A percentile compares a stretch with the other conserved stretches of the same genome.
phyloP scores from a whole-genome alignment of 1,140 invertebrate genomes.

The Hyphantria cunea region DNA sequence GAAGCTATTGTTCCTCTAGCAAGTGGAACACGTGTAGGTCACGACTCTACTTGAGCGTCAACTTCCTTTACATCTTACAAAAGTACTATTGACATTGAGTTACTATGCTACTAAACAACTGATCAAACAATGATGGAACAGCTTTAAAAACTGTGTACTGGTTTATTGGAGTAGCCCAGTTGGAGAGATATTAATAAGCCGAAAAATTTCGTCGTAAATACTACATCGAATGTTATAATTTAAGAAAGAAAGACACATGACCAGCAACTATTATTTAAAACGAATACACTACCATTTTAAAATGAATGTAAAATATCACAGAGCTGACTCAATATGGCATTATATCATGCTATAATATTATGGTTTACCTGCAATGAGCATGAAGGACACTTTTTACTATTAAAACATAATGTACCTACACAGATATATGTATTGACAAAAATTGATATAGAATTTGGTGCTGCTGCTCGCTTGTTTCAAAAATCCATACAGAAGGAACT shows the following conservation, averaged over 20 bases:
- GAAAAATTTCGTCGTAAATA: not conserved
- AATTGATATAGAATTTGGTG: no score
- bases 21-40: conserved; percentile 19
- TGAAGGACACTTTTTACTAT: conserved; percentile 26
- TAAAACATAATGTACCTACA: not conserved
- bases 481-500: not conserved
- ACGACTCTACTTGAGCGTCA: conserved; percentile 12
- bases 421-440: no score
- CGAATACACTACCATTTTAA: conserved; percentile 11
- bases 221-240: not conserved
- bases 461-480: not conserved
- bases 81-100: not conserved
- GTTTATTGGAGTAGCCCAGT: not conserved
- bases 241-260: not conserved
- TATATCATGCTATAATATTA: conserved; percentile 18
- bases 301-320: not conserved
- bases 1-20: not conserved
- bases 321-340: conserved; percentile 8
- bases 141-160: not conserved
- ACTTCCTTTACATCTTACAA: conserved; percentile 2
- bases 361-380: conserved; percentile 13
- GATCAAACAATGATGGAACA: conserved; percentile 16
- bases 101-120: conserved; percentile 3
- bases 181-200: no score
- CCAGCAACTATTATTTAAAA: not conserved